Evolutionary conservation across 2,888 invertebrate species (phyloP).

Genomic region (Agonopterix alstromeriana): DNA sequence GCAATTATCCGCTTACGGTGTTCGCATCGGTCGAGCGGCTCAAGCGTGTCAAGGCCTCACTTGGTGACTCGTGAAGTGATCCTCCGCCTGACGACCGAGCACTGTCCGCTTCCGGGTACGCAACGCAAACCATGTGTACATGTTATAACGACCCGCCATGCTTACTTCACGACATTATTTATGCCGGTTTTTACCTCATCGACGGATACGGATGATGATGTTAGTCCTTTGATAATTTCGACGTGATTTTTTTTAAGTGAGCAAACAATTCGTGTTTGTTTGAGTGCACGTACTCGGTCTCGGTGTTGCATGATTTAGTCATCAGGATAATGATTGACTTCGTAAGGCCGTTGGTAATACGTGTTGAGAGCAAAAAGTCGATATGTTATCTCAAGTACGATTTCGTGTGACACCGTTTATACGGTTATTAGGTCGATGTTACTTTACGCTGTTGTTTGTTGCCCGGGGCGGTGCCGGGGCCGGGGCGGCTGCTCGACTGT

Average conservation of each 20-base stretch:
- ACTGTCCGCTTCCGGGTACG: conserved; percentile 44
- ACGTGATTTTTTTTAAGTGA: conserved; percentile 1
- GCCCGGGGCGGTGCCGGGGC: conserved; percentile 9
- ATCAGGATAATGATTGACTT: conserved; percentile 16
- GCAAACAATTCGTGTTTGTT: conserved; percentile 13
- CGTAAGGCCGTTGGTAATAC: background rate
- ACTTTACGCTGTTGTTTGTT: conserved; percentile 2
- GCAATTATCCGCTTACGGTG: conserved; percentile 44
- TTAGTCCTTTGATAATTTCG: conserved; percentile 16
- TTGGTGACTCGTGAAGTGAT: conserved; percentile 20
- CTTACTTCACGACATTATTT: conserved; percentile 26
- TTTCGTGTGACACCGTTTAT: conserved; percentile 16
- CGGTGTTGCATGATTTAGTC: conserved; percentile 15
- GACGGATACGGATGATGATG: conserved; percentile 16
- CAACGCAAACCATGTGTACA: conserved; percentile 9
- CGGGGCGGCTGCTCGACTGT: conserved; percentile 10
- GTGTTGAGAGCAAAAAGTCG: conserved; percentile 11
- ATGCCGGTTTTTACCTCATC: conserved; percentile 23
- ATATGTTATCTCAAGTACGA: conserved; percentile 2
- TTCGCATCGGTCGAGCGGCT: conserved; percentile 30
- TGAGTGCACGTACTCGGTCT: conserved; percentile 3
- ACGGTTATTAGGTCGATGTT: conserved; percentile 21
- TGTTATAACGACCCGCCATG: conserved; percentile 4
- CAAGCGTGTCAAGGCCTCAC: conserved; percentile 53
- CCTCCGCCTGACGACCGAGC: conserved; percentile 24